phyloP scores from a whole-genome alignment of 2,888 invertebrate genomes.

The Latrodectus elegans region DNA sequence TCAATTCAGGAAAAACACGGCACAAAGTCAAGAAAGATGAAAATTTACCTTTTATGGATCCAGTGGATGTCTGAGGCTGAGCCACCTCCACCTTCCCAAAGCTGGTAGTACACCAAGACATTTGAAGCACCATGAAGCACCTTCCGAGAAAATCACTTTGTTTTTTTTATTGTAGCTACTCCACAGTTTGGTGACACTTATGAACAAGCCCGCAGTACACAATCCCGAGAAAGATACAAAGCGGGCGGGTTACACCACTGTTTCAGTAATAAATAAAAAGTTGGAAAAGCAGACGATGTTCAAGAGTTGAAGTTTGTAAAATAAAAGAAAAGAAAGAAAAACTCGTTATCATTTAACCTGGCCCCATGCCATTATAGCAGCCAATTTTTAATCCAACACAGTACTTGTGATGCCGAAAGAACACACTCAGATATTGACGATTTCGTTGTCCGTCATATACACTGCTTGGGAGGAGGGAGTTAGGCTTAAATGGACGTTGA shows the following conservation, averaged over 20 bases:
- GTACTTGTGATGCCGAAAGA: conserved; percentile 7
- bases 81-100: conserved; percentile 72
- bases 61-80: conserved; percentile 71
- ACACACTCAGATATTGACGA: background rate
- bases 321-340: background rate
- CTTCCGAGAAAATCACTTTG: background rate
- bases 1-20: background rate
- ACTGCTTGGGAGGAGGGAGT: conserved; percentile 2
- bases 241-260: background rate
- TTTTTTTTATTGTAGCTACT: background rate
- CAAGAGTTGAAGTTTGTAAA: background rate
- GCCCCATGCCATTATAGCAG: conserved; percentile 57
- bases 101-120: conserved; percentile 71
- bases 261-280: background rate
- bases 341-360: conserved; percentile 47
- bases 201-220: conserved; percentile 1
- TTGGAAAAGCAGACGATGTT: background rate
- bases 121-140: conserved; percentile 68
- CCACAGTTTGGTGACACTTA: background rate
- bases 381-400: conserved; percentile 47
- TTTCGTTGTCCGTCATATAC: background rate
- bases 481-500: conserved; percentile 21
- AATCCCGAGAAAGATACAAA: background rate
- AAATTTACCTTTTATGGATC: conserved; percentile 71
- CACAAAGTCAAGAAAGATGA: background rate